These are phyloP conservation scores for Misgurnus anguillicaudatus DNA, from an alignment of 2,113 vertebrate genomes.

Conservation along the genomic window DNA sequence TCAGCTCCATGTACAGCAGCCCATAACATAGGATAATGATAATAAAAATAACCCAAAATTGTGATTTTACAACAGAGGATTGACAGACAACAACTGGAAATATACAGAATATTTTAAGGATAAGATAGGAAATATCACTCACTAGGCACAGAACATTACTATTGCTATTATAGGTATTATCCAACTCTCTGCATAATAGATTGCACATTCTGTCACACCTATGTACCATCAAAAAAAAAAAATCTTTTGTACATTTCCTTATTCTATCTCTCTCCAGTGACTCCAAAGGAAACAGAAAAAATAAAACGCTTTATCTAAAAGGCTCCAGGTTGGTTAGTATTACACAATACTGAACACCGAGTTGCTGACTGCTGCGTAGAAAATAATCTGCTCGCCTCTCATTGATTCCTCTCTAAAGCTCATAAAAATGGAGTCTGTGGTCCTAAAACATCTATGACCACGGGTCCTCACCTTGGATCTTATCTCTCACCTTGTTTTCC, in stretches of 20 bases:
- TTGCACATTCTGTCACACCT: constrained; percentile 24
- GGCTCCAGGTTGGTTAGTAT: background rate
- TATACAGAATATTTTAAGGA: constrained; percentile 50
- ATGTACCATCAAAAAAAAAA: constrained; percentile 21
- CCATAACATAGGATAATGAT: constrained; percentile 1
- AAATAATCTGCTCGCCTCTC: background rate
- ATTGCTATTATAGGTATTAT: constrained; percentile 69
- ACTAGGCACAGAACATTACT: constrained; percentile 63
- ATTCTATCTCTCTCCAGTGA: constrained; percentile 17
- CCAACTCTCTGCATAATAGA: constrained; percentile 45
- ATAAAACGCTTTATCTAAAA: background rate
- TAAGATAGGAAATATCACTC: constrained; percentile 51
- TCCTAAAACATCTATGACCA: background rate
- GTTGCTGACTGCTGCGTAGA: background rate
- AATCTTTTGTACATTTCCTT: constrained; percentile 21
- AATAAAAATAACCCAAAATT: constrained; percentile 9
- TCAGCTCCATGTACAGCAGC: background rate
- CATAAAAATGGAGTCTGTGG: constrained; percentile 2
- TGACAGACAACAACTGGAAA: constrained; percentile 55
- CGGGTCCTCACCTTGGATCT: background rate
- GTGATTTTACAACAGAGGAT: constrained; percentile 29
- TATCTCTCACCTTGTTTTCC: background rate
- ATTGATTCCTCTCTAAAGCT: background rate
- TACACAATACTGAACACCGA: constrained; percentile 2
- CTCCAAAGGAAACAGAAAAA: constrained; percentile 26